These are phyloP conservation scores for Pterobdella sp. DNA, from an alignment of 2,888 invertebrate genomes.

Conservation along the genomic window DNA sequence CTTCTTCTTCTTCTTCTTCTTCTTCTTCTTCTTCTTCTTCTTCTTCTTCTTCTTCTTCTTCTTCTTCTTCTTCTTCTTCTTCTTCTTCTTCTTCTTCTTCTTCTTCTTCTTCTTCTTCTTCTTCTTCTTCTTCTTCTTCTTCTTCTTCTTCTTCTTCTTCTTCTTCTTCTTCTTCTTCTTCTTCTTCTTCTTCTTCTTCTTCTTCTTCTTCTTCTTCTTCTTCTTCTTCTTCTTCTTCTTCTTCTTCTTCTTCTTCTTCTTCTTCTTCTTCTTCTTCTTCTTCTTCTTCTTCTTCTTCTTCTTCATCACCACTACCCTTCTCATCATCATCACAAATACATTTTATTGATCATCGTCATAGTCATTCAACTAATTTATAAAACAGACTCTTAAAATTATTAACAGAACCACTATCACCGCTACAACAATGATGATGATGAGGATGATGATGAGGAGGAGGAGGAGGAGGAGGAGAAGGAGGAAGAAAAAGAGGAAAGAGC, in stretches of 20 bases:
- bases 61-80: conserved; percentile 3
- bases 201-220: conserved; percentile 28
- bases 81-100: conserved; percentile 17
- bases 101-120: conserved; percentile 3
- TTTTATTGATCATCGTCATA: not conserved
- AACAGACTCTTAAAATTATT: not conserved
- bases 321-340: not conserved
- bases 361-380: not conserved
- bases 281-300: conserved; percentile 16
- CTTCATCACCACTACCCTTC: conserved; percentile 14
- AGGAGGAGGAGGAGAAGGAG: conserved; percentile 7
- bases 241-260: conserved; percentile 30
- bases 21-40: not conserved
- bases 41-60: not conserved
- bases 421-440: not conserved
- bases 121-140: conserved; percentile 21
- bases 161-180: conserved; percentile 28
- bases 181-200: conserved; percentile 27
- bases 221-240: conserved; percentile 23
- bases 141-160: conserved; percentile 28
- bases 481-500: not conserved
- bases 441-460: conserved; percentile 4
- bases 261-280: conserved; percentile 23
- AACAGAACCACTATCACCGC: not conserved
- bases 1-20: not conserved